Base-by-base conservation (phyloP, 2,113 vertebrate genomes). In the Tylochromis polylepis region DNA sequence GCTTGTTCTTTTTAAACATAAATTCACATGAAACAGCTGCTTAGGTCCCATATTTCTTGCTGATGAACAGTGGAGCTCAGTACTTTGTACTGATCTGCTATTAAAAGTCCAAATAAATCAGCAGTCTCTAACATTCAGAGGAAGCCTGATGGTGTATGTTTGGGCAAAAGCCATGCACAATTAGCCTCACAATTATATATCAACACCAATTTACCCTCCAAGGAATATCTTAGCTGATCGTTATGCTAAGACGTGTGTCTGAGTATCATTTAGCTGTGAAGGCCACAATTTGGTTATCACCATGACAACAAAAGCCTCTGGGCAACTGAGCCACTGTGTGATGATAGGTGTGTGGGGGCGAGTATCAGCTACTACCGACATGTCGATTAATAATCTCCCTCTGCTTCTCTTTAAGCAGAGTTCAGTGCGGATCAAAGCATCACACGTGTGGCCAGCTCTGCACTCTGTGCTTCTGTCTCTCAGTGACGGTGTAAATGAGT, bases 251-350 rank as follows among this genome's bases (percentile, higher is more conserved):
- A 84, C 27, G 11, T 53, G 70, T 77, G 72, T 77, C 18, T 51
- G 3, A 82, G 70, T 70, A 89, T 88, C 82, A 86, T 75, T 81
- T 84, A 53, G 27, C 62, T 62, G 38, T 59, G 58, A 92, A 85
- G 86, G 89, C 87, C 83, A 79, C 87, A 83, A 89, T 94, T 93
- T 93, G 89, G 83, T 89, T 90, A 91, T 95, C 79, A 5, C 95
- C 91, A 95, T 95, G 93, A 94, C 93, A 95, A 95, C 94, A 86
- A 84, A 79, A 77, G 82, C 87, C 90, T 89, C 79, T 85, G 31
- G 3, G 89, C 82, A 82, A 78, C 82, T 49, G 59, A 87, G 85
- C 51, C 62, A 82, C 81, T 75, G 79, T 87, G 83, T 38, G 77
- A 58, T 87, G 89, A 88, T 82, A 59, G 59, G 79, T 88, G 41